phyloP scores from a whole-genome alignment of 2,797 vertebrate species.

The Trachops cirrhosus region DNA sequence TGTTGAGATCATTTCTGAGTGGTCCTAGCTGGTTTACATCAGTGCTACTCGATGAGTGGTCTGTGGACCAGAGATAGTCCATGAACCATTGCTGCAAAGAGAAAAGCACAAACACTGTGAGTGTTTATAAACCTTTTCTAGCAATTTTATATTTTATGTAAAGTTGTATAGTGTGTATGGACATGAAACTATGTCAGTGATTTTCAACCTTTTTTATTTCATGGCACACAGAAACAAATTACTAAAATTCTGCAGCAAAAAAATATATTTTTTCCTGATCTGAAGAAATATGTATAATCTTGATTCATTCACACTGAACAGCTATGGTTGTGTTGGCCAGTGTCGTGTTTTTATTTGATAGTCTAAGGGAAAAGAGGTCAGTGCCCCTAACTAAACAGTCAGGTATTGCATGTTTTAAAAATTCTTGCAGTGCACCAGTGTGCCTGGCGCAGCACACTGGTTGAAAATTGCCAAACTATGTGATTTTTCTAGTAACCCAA shows the following conservation, averaged over 20 bases:
- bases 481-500: not conserved
- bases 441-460: too few species aligned
- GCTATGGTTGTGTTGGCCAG: too few species aligned
- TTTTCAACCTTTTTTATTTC: not conserved
- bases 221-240: not conserved
- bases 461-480: too few species aligned
- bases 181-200: not conserved
- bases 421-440: not conserved
- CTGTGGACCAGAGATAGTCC: not conserved
- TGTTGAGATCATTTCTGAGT: not conserved
- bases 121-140: not conserved
- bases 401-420: not conserved
- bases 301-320: too few species aligned
- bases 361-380: too few species aligned
- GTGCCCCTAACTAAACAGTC: not conserved
- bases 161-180: not conserved
- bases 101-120: not conserved
- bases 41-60: not conserved
- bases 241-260: too few species aligned
- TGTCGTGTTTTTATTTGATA: too few species aligned
- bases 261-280: too few species aligned
- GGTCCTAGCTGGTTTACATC: not conserved
- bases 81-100: not conserved
- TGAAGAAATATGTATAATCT: too few species aligned
- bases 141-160: not conserved